Base-by-base conservation (phyloP, 2,797 vertebrate genomes). In the Clarias laeviceps region DNA sequence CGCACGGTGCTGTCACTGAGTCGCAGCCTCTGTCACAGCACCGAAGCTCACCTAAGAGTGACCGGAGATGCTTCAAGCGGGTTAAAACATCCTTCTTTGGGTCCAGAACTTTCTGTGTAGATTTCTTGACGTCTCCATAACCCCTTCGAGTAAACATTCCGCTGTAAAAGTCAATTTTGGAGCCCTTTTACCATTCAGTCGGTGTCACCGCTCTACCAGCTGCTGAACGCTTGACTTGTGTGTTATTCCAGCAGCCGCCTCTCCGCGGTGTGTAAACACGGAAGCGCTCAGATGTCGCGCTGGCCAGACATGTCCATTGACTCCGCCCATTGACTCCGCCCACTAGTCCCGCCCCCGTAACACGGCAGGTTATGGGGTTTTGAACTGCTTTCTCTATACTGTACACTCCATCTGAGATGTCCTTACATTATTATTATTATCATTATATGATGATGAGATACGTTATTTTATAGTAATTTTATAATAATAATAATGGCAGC, bases 101-200 rank as follows among this genome's bases (percentile, higher is more conserved):
- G 96, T 99, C 98, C 96, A 99, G 96, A 96, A 97, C 97, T 96
- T 99, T 99, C 97, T 99, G 98, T 93, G 96, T 96, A 94, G 98
- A 99, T 96, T 99, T 99, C 96, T 97, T 98, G 96, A 98, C 97
- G 91, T 99, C 98, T 90, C 97, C 98, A 94, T 99, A 97, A 88
- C 96, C 95, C 93, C 96, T 96, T 92, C 98, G 96, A 92, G 98
- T 98, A 95, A 99, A 99, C 98, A 99, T 99, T 90, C 95, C 96
- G 95, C 93, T 94, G 84, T 92, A 89, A 93, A 93, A 92, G 91
- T 91, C 92, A 88, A 94, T 94, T 84, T 91, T 92, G 92, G 83
- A 88, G 89, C 90, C 92, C 88, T 88, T 91, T 92, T 89, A 95
- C 91, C 95, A 94, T 93, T 82, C 92, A 93, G 88, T 91, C n/a